Conservation (phyloP, 2,113 vertebrate species). For the Cervus canadensis region DNA sequence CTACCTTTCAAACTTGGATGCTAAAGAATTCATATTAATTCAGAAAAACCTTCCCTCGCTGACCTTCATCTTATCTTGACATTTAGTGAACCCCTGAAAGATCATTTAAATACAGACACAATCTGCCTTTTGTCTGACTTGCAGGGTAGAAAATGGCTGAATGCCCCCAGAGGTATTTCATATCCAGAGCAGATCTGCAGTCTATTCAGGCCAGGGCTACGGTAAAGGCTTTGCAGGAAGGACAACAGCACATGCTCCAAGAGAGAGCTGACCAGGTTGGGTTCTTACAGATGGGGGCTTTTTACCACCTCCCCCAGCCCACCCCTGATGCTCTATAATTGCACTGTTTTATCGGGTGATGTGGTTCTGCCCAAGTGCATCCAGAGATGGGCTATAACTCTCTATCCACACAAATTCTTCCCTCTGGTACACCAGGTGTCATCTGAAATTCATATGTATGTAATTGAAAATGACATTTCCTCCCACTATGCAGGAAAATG, state of each 20-base stretch:
- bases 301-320: fast-evolving
- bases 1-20: no score
- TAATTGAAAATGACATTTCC: neutral
- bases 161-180: neutral
- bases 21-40: neutral
- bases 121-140: neutral
- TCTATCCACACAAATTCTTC: fast-evolving
- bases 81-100: neutral
- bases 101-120: neutral
- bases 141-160: neutral
- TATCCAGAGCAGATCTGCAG: neutral
- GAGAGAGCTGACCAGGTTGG: neutral
- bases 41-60: neutral
- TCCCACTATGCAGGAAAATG: neutral
- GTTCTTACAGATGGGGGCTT: neutral
- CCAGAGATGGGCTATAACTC: fast-evolving
- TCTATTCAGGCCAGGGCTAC: fast-evolving
- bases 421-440: neutral
- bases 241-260: fast-evolving
- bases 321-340: neutral
- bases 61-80: neutral
- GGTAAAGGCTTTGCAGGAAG: neutral
- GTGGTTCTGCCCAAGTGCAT: neutral
- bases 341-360: neutral
- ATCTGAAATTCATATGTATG: neutral